These are phyloP conservation scores for Lutraria lutraria DNA, from an alignment of 2,888 invertebrate genomes.

Conservation along the genomic window DNA sequence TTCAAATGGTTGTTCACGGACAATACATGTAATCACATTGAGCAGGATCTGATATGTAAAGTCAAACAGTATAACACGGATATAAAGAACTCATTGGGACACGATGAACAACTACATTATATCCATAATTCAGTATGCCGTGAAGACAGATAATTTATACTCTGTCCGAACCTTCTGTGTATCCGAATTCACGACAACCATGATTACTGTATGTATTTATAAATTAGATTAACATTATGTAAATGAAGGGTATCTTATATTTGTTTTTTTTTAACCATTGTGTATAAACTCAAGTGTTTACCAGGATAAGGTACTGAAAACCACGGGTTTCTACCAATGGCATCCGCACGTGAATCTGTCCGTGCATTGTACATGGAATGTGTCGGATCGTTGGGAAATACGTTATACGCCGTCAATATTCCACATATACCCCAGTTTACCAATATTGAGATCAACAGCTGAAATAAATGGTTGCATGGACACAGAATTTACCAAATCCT, in stretches of 20 bases:
- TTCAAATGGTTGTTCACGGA: no score
- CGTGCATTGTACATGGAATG: slow-evolving; percentile 78
- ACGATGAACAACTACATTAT: no score
- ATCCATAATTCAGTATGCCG: not conserved
- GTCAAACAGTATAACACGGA: no score
- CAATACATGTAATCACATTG: no score
- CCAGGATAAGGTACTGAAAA: slow-evolving; percentile 89
- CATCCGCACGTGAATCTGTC: slow-evolving; percentile 79
- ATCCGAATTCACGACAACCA: not conserved
- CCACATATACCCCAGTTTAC: slow-evolving; percentile 80
- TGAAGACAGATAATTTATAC: not conserved
- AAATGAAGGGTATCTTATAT: not conserved
- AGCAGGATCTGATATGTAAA: no score
- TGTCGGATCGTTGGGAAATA: slow-evolving; percentile 86
- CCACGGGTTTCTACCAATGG: slow-evolving; percentile 80
- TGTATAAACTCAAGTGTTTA: not conserved
- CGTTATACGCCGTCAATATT: slow-evolving; percentile 77
- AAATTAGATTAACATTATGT: not conserved
- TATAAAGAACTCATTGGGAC: no score
- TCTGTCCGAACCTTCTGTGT: not conserved
- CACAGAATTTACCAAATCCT: no score
- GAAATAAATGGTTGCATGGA: not conserved
- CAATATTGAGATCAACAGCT: slow-evolving; percentile 80
- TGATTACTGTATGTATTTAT: not conserved
- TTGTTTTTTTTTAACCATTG: not conserved